Base-by-base conservation (phyloP, 2,888 invertebrate genomes). In the Acleris emargana region DNA sequence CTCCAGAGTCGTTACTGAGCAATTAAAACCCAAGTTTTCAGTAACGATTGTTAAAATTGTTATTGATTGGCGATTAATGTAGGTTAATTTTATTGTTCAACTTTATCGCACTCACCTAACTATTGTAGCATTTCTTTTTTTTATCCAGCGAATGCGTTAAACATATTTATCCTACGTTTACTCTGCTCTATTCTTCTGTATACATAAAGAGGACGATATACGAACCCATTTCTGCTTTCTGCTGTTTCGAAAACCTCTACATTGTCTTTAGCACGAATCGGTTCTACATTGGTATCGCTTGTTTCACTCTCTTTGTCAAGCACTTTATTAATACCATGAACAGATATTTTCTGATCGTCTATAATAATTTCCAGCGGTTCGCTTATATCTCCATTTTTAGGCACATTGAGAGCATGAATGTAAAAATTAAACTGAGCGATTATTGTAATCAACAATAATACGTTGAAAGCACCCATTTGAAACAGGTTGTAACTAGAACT, bases 71-170 rank as follows among this genome's bases (percentile, higher is more conserved):
- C 66, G 62, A 62, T 66, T 66, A 59, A 50, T 5, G 32, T 32
- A 11, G 32, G 28, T 49, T 25, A 53, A 58, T 45, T 28, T 58
- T n/a, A 49, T 28, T 45, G 32, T 47, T 49, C 49, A 20, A 43
- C 6, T 42, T 38, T 58, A 58, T 58, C 47, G 16, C 43, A 59
- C 58, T 64, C 54, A 64, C 59, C 64, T 45, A 58, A 32, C 45
- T 51, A 22, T 53, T 5, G 2, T 5, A 51, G n/a, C 3, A 32
- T 42, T 55, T 43, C 20, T 49, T 18, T 5, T 50, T 45, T 22
- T 71, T 87, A 91, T 72, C 91, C 91, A 69, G 86, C 87, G 73
- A 91, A 91, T 11, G 91, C 76, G 71, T 91, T 91, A 58, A 75
- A 91, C 88, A 91, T 89, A 32, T 82, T 89, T 6, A 91, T 88